A percentile compares a stretch with the other conserved stretches of the same genome.
phyloP scores from a whole-genome alignment of 2,888 invertebrate species.

The Caenorhabditis uteleia region DNA sequence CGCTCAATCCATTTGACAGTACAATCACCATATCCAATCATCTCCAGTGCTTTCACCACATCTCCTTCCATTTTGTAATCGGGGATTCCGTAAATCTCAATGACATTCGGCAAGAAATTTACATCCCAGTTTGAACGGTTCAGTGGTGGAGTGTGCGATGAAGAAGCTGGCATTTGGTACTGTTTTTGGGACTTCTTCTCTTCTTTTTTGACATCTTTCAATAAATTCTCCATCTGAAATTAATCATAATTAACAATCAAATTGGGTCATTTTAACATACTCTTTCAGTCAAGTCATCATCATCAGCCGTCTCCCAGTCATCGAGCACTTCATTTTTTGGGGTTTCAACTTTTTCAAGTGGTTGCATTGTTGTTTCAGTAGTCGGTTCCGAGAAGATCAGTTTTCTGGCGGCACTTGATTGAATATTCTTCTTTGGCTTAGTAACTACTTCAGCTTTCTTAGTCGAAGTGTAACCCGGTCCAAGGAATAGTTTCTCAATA shows the following conservation, averaged over 20 bases:
- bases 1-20: conserved; percentile 42
- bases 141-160: not conserved
- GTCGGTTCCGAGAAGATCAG: no score
- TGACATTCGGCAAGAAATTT: conserved; percentile 27
- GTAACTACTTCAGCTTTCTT: no score
- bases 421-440: no score
- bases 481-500: conserved; percentile 1
- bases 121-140: conserved; percentile 22
- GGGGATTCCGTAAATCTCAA: conserved; percentile 42
- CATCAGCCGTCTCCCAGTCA: conserved; percentile 38
- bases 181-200: conserved; percentile 19
- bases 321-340: conserved; percentile 27
- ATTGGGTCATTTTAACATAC: not conserved
- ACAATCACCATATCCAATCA: conserved; percentile 27
- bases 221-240: conserved; percentile 30
- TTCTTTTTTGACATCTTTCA: conserved; percentile 26
- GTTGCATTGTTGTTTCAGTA: no score
- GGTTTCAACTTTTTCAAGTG: no score
- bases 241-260: not conserved
- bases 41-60: conserved; percentile 34
- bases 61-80: conserved; percentile 46
- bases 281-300: conserved; percentile 23
- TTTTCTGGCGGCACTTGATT: no score
- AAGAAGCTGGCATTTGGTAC: not conserved
- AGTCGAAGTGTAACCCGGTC: not conserved